phyloP scores from a whole-genome alignment of 2,113 vertebrate genomes.

The Ginglymostoma cirratum region DNA sequence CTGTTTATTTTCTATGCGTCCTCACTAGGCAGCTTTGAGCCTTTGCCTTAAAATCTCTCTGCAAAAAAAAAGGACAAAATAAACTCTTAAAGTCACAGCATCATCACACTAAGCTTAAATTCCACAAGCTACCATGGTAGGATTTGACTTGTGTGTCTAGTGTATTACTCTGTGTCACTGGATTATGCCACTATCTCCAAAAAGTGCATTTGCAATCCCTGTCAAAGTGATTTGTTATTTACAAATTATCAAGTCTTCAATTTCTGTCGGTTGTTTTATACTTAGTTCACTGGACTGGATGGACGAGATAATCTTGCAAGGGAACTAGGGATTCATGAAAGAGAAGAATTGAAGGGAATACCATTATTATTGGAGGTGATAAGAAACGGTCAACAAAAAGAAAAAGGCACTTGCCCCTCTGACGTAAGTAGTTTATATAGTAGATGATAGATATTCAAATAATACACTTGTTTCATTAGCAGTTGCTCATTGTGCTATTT shows the following conservation, averaged over 20 bases:
- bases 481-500: background rate
- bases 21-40: too few relatives aligned
- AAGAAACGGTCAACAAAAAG: constrained; percentile 60
- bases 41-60: too few relatives aligned
- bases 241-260: background rate
- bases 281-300: constrained; percentile 70
- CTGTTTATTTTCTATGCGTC: too few relatives aligned
- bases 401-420: constrained; percentile 42
- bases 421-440: constrained; percentile 56
- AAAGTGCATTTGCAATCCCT: background rate
- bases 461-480: background rate
- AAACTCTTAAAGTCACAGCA: too few relatives aligned
- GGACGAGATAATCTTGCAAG: constrained; percentile 69
- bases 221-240: background rate
- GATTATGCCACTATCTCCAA: background rate
- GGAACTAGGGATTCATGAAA: constrained; percentile 71
- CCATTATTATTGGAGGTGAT: constrained; percentile 78
- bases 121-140: background rate
- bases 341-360: constrained; percentile 58
- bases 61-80: too few relatives aligned
- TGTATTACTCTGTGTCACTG: background rate
- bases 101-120: background rate
- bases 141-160: background rate
- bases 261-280: background rate
- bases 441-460: background rate